Conservation (phyloP, 2,797 vertebrate genomes). For the Telmatherina bonti region DNA sequence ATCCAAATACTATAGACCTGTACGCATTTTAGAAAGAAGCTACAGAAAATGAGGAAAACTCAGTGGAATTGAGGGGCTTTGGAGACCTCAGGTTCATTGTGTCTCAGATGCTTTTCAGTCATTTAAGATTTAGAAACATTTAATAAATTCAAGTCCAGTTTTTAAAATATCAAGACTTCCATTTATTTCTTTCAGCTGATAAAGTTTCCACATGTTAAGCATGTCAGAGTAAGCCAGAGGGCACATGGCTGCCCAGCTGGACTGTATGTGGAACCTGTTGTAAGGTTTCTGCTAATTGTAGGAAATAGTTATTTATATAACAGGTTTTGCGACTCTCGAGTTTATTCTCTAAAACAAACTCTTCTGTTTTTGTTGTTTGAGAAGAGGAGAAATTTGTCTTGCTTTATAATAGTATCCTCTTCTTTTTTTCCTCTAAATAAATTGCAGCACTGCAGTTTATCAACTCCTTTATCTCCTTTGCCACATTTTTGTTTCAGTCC, state of each 20-base stretch:
- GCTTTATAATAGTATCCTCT: not conserved
- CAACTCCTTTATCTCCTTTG: too few species aligned
- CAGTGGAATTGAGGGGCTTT: not conserved
- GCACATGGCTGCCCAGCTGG: not conserved
- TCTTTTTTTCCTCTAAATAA: not conserved
- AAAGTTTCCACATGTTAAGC: not conserved
- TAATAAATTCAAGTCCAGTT: not conserved
- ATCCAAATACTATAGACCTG: not conserved
- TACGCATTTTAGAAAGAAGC: not conserved
- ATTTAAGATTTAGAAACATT: too few species aligned
- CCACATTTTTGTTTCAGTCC: not conserved
- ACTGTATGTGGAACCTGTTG: not conserved
- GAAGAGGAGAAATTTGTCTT: not conserved
- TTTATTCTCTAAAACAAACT: not conserved
- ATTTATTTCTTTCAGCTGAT: not conserved
- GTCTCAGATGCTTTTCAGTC: too few species aligned
- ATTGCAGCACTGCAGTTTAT: too few species aligned
- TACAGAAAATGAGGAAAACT: not conserved
- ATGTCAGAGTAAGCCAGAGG: not conserved
- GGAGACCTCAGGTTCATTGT: too few species aligned
- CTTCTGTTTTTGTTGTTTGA: not conserved
- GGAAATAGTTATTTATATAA: not conserved
- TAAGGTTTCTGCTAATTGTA: not conserved
- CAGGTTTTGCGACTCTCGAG: not conserved
- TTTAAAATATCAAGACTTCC: not conserved